A percentile compares a stretch with the other conserved stretches of the same genome.
Conservation (phyloP, 2,113 vertebrate genomes). For the rabbit (Oryctolagus cuniculus) region DNA sequence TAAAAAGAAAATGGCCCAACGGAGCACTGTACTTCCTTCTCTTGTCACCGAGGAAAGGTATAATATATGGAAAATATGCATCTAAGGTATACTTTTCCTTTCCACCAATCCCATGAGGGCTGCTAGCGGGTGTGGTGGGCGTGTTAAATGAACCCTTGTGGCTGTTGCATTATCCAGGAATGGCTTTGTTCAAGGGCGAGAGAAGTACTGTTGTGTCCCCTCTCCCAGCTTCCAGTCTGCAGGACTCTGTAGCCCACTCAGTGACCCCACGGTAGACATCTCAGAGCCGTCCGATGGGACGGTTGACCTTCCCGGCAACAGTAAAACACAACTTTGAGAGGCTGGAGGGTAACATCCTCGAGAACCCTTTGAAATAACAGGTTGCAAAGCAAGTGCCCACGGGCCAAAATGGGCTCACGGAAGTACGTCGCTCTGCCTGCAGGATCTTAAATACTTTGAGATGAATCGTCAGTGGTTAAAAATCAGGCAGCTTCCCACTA, state of each 20-base stretch:
- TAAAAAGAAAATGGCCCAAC: constrained; percentile 89
- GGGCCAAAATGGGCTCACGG: background rate
- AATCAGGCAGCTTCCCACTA: background rate
- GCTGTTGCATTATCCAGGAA: background rate
- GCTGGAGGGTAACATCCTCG: background rate
- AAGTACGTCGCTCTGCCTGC: background rate
- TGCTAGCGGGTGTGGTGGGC: constrained; percentile 35
- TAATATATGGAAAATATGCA: constrained; percentile 83
- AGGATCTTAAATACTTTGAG: background rate
- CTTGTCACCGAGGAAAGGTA: constrained; percentile 90
- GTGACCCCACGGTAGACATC: background rate
- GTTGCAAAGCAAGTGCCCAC: background rate
- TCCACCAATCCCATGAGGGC: constrained; percentile 44
- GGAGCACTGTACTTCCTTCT: constrained; percentile 87
- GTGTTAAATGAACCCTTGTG: background rate
- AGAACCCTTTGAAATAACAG: constrained; percentile 31
- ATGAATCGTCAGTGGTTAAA: constrained; percentile 27
- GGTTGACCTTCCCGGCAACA: background rate
- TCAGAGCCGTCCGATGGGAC: background rate
- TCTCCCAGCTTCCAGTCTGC: background rate
- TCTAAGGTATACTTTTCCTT: constrained; percentile 81
- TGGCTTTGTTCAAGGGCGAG: constrained; percentile 45
- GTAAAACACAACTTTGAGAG: background rate
- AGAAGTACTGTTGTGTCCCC: background rate
- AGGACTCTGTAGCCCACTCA: background rate